phyloP scores from a whole-genome alignment of 1,140 invertebrate species.

The Bombus haemorrhoidalis region DNA sequence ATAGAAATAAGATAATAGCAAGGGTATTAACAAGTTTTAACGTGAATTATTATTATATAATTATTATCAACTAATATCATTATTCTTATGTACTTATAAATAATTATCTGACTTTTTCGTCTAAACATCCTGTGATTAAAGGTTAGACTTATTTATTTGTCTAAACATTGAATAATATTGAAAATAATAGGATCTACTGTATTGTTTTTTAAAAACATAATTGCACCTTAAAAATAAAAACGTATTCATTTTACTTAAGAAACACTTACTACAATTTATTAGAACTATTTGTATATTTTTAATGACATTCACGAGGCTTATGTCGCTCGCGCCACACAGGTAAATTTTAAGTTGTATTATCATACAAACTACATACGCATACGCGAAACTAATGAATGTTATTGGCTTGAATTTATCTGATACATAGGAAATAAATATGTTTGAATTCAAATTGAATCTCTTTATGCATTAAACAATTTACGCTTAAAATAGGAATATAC shows the following conservation, averaged over 20 bases:
- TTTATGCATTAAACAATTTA: not conserved
- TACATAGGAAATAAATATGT: not conserved
- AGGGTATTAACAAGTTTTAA: not conserved
- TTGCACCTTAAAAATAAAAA: not conserved
- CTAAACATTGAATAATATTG: not conserved
- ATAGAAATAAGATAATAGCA: not conserved
- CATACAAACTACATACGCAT: not conserved
- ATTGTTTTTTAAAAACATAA: not conserved
- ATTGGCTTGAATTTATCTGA: slow-evolving; percentile 27
- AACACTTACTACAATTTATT: slow-evolving; percentile 41
- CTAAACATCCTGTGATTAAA: not conserved
- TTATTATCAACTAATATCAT: not conserved
- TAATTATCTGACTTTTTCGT: not conserved
- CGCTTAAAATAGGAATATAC: not conserved
- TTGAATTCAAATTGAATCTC: slow-evolving; percentile 24
- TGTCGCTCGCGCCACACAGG: slow-evolving; percentile 44
- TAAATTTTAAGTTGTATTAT: slow-evolving; percentile 1
- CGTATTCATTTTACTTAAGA: not conserved
- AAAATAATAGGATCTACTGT: not conserved
- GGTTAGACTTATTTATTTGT: slow-evolving; percentile 37
- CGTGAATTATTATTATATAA: not conserved
- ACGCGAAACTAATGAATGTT: not conserved
- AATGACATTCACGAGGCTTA: slow-evolving; percentile 35
- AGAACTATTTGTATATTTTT: slow-evolving; percentile 28
- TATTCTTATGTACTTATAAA: not conserved